These are phyloP conservation scores for Glaucomys volans DNA, from an alignment of 2,113 vertebrate species.

Conservation along the genomic window DNA sequence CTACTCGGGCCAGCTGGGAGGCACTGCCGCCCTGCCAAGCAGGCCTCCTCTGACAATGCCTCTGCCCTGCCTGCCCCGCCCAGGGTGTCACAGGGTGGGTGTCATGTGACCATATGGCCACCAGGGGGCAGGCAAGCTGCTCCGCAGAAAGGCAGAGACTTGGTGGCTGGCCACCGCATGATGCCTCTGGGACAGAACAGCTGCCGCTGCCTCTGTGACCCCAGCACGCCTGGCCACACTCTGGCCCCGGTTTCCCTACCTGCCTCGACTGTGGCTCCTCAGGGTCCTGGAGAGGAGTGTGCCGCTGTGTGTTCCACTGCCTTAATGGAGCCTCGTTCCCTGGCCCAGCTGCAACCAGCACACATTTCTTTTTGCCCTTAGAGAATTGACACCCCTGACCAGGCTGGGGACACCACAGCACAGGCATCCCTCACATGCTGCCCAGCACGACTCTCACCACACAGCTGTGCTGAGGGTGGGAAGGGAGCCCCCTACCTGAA, in stretches of 20 bases:
- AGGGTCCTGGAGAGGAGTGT: not conserved
- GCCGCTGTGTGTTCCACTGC: not conserved
- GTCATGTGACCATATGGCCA: not conserved
- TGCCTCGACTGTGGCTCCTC: not conserved
- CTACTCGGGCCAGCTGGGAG: not conserved
- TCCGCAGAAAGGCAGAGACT: fast-evolving
- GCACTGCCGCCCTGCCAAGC: not conserved
- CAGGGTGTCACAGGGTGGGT: not conserved
- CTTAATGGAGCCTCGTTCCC: not conserved
- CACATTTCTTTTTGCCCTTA: not conserved
- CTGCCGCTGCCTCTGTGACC: not conserved
- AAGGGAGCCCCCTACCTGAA: not conserved
- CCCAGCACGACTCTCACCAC: too few relatives aligned
- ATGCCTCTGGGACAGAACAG: too few relatives aligned
- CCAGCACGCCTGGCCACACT: not conserved
- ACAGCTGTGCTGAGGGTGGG: not conserved
- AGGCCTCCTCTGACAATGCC: not conserved
- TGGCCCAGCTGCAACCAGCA: not conserved
- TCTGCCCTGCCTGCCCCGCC: too few relatives aligned
- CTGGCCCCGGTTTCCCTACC: not conserved
- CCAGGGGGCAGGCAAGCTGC: constrained; percentile 21
- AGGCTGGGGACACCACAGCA: not conserved
- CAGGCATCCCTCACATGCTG: not conserved
- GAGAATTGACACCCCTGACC: not conserved
- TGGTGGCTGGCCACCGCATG: fast-evolving